Conservation (phyloP, 2,113 vertebrate species). For the Trachemys scripta region DNA sequence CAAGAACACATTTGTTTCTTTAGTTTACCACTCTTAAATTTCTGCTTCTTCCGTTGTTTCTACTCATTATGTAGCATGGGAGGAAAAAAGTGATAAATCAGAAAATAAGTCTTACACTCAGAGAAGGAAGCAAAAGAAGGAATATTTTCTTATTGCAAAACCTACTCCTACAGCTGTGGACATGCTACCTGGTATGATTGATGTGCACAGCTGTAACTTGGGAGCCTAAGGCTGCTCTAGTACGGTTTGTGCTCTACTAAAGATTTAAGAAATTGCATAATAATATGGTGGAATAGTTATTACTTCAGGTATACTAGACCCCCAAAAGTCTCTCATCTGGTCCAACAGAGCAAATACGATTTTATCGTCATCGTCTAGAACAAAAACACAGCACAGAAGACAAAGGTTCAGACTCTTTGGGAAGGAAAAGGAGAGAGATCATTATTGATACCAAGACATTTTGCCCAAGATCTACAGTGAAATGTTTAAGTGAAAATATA, state of each 20-base stretch:
- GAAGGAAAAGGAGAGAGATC: neutral
- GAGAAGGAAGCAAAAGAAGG: neutral
- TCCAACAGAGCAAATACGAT: neutral
- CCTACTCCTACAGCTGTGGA: neutral
- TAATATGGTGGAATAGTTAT: slow-evolving; percentile 10
- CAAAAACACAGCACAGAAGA: neutral
- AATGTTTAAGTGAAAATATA: neutral
- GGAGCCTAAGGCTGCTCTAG: neutral
- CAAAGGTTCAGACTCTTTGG: neutral
- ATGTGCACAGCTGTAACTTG: fast-evolving
- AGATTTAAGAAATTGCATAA: neutral
- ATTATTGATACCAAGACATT: neutral
- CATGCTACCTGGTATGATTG: neutral
- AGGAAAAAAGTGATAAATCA: neutral
- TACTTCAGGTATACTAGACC: slow-evolving; percentile 16
- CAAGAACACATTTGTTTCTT: neutral
- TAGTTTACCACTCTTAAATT: neutral
- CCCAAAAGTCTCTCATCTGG: neutral
- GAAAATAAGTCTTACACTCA: neutral
- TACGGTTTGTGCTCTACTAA: neutral
- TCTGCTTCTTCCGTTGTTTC: neutral
- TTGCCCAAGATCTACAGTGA: neutral
- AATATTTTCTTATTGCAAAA: neutral
- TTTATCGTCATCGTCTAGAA: neutral
- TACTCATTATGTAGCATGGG: neutral